Base-by-base conservation (phyloP, 1,140 invertebrate genomes). In the Drosophila albomicans region DNA sequence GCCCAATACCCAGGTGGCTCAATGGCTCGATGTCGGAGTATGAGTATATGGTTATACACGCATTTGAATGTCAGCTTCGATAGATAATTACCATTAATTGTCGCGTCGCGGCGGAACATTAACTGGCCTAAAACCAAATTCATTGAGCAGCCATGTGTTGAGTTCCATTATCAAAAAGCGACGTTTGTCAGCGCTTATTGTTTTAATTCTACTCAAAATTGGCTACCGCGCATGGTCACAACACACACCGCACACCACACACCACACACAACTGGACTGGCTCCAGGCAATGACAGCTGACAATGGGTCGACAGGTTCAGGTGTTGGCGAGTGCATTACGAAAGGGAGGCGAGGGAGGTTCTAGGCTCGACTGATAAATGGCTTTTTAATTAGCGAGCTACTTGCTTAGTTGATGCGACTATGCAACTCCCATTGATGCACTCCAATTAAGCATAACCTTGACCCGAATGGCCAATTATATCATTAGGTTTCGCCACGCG, bases 1-100 rank as follows among this genome's bases (percentile, higher is more conserved):
- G 41, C 35, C 16, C 28, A 67, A 75, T 61, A 51, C 52, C 54
- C 59, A 74, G 41, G 59, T 75, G 56, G 35, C 11, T 46, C 16
- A 0, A 1, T 2, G 16, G 1, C 16, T 20, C 16, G 16, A 20
- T 20, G 16, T 20, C 16, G 32, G 16, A 45, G 51, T 56, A 25
- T 20, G 28, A 43, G 20, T 62, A 30, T 41, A 28, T 65, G 28
- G 63, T 58, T 76, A 71, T 64, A 45, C 51, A 49, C 49, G 68
- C 54, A 80, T 61, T 73, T 52, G 64, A 74, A 65, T 85, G 81
- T 72, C 77, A 70, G 69, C 61, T 52, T 30, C 43, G 28, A 68
- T 59, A 80, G 66, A 88, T 87, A 87, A 87, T 87, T 84, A 88
- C 80, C 66, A 73, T 84, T 88, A 87, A 87, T 88, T 87, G 84